These are phyloP conservation scores for Cettia cetti DNA, from an alignment of 2,113 vertebrate genomes.

Conservation along the genomic window DNA sequence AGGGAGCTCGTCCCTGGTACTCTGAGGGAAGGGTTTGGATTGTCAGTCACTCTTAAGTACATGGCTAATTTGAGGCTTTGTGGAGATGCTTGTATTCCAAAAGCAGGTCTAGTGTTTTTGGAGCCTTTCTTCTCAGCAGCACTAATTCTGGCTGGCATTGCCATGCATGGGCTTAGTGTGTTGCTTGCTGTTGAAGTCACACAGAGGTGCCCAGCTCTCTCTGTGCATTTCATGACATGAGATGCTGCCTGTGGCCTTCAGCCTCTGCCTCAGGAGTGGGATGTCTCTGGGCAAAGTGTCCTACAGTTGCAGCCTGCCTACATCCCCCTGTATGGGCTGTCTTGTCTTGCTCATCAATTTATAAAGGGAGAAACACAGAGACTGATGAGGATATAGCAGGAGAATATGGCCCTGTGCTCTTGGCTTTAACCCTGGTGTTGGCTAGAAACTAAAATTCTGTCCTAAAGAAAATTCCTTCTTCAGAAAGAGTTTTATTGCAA, in stretches of 20 bases:
- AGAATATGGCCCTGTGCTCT: background rate
- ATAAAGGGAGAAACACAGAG: background rate
- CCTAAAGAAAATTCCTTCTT: background rate
- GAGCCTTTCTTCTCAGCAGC: background rate
- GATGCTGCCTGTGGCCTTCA: background rate
- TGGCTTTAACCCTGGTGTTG: background rate
- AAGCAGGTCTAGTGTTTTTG: background rate
- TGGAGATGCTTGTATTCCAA: background rate
- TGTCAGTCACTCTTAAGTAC: background rate
- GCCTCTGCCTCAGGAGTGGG: background rate
- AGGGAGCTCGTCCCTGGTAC: background rate
- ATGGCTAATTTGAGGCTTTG: background rate
- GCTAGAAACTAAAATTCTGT: background rate
- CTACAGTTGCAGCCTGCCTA: background rate
- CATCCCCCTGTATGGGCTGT: background rate
- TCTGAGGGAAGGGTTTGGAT: background rate
- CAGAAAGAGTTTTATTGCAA: background rate
- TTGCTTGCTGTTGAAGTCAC: background rate
- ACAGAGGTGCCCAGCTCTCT: fast-evolving
- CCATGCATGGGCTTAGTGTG: background rate
- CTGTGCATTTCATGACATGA: background rate
- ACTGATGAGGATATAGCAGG: background rate
- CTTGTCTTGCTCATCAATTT: background rate
- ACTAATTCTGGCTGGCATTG: background rate
- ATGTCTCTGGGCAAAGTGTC: background rate